Conservation (phyloP, 2,888 invertebrate genomes). For the Pteria penguin region DNA sequence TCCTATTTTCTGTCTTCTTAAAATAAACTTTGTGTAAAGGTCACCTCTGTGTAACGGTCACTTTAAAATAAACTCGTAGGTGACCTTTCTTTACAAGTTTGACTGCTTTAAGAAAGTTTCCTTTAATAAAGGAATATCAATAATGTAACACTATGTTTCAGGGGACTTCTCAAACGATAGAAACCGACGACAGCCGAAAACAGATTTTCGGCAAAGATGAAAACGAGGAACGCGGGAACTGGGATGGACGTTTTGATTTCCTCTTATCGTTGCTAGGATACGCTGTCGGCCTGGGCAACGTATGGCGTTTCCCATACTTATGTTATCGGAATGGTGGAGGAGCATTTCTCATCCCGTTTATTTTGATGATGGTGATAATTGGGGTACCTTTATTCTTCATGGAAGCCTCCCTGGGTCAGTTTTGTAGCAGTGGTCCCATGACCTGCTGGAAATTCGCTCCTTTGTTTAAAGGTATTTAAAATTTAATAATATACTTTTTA, state of each 20-base stretch:
- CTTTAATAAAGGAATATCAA: too few relatives aligned
- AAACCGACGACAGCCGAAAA: slow-evolving; percentile 56
- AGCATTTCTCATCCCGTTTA: slow-evolving; percentile 79
- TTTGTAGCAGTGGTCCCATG: slow-evolving; percentile 77
- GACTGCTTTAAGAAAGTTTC: too few relatives aligned
- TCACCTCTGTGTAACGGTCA: too few relatives aligned
- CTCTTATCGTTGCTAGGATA: slow-evolving; percentile 75
- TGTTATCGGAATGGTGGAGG: slow-evolving; percentile 78
- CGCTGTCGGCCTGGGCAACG: slow-evolving; percentile 78
- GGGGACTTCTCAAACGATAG: slow-evolving; percentile 51
- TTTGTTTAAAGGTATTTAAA: slow-evolving; percentile 76
- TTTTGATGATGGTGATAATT: slow-evolving; percentile 76
- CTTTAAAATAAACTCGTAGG: too few relatives aligned
- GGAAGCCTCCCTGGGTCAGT: slow-evolving; percentile 79
- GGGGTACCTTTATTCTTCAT: slow-evolving; percentile 79
- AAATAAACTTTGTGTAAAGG: too few relatives aligned
- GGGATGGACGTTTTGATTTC: slow-evolving; percentile 83
- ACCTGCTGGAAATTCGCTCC: slow-evolving; percentile 79
- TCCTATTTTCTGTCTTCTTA: too few relatives aligned
- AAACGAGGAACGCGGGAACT: slow-evolving; percentile 81
- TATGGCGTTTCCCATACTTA: slow-evolving; percentile 85
- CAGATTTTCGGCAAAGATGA: slow-evolving; percentile 77
- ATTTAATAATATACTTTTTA: background rate
- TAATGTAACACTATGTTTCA: too few relatives aligned
- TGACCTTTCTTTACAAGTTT: too few relatives aligned